Evolutionary conservation across 1,140 invertebrate species (phyloP), one percentile per base, ranked within the genome.

Genomic region (Lanistes nyassanus): DNA sequence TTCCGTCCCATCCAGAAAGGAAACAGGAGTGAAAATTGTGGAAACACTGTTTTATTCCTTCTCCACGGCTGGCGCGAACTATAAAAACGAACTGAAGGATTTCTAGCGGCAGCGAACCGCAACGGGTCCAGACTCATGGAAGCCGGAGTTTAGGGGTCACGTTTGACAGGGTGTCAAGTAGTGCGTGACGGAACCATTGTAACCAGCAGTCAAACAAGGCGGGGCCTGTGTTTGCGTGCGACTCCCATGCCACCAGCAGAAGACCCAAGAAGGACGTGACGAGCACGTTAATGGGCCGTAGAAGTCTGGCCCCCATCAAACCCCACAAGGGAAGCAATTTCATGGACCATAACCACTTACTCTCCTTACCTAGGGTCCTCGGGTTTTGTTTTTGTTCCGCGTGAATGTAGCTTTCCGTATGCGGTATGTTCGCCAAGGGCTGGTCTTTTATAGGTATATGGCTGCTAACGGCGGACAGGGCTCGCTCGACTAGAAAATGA

Each of bases 351-450:
- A 60, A 60, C 56, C 29, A 23, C 56, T n/a, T 60, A 31, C 23
- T 9, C 56, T 23, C 29, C 56, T 60, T 60, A 16, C 42, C 5
- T 1, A 13, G 42, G 42, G 42, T 9, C 42, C 2, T 16, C 9
- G 9, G 42, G 42, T 47, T 31, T 60, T 60, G 56, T 60, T 60
- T 60, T 60, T 60, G 56, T 60, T 60, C 56, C 56, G 56, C 56
- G 29, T 60, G 56, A 31, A 60, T 60, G 23, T 23, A 47, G 9
- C 42, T 47, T 47, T 47, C 42, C 42, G 2, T 16, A 0, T 16
- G 42, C 42, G 9, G 19, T 16, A 47, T 47, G 19, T 16, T 6
- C 42, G 42, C 9, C 1, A 16, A 47, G 42, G 9, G 5, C 42
- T 47, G 42, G 42, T 47, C 42, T 9, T 47, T 47, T 47, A 6